Percentiles rank a stretch among this genome's conserved stretches.
Evolutionary conservation across 1,140 invertebrate species (phyloP).

Genomic region (Tetramorium alpestre): DNA sequence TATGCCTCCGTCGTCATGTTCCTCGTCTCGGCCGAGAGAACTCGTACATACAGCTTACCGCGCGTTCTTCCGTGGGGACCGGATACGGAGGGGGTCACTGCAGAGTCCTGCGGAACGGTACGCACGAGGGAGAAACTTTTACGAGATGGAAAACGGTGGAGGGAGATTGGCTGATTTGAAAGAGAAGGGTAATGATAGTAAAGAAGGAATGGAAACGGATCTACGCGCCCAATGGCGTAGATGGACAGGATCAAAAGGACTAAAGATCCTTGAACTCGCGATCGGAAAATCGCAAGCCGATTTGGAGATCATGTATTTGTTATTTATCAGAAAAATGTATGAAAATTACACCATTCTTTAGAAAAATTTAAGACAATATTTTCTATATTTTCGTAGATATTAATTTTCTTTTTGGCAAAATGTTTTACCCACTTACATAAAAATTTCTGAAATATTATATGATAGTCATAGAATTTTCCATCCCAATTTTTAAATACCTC

Average conservation of each 20-base stretch:
- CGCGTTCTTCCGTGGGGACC: conserved; percentile 46
- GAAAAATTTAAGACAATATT: neutral
- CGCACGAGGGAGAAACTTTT: conserved; percentile 60
- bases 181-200: neutral
- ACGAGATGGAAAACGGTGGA: neutral
- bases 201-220: conserved; percentile 24
- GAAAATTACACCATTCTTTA: neutral
- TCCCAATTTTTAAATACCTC: neutral
- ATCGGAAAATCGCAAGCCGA: neutral
- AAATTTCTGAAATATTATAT: neutral
- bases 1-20: conserved; percentile 38
- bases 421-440: neutral
- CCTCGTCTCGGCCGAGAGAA: conserved; percentile 59
- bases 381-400: neutral
- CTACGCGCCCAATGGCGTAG: conserved; percentile 47
- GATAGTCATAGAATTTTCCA: neutral
- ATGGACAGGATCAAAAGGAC: neutral
- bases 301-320: neutral
- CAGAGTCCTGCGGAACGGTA: neutral
- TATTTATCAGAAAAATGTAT: neutral
- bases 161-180: neutral
- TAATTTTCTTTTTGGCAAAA: neutral
- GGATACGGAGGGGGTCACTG: conserved; percentile 48
- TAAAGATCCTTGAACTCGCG: neutral
- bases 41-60: neutral